These are phyloP conservation scores for Notocelia uddmanniana DNA, from an alignment of 2,888 invertebrate species.

Conservation along the genomic window DNA sequence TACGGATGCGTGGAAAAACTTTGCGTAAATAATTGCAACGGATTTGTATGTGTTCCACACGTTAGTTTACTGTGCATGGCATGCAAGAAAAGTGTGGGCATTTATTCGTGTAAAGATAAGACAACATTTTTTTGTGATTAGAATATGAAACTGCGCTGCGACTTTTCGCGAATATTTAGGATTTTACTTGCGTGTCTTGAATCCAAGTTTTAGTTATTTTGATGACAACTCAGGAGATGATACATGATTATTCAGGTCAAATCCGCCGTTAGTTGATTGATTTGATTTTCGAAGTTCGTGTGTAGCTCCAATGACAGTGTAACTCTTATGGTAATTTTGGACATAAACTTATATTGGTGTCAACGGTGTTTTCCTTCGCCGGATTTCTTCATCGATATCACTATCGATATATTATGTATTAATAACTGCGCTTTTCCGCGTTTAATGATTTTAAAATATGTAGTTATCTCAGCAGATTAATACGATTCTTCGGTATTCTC, in stretches of 20 bases:
- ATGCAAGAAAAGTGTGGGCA: slow-evolving; percentile 3
- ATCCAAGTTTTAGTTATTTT: neutral
- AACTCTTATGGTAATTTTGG: slow-evolving; percentile 23
- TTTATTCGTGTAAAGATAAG: neutral
- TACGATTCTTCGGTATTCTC: slow-evolving; percentile 14
- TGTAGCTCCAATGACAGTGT: slow-evolving; percentile 21
- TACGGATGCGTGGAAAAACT: slow-evolving; percentile 36
- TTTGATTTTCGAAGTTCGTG: slow-evolving; percentile 5
- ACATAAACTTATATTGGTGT: slow-evolving; percentile 21
- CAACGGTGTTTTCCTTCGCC: slow-evolving; percentile 26
- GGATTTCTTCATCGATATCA: slow-evolving; percentile 26
- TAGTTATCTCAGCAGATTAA: neutral
- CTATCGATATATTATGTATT: neutral
- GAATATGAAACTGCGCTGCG: neutral
- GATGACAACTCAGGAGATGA: neutral
- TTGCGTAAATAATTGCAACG: slow-evolving; percentile 33
- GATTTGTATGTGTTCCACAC: slow-evolving; percentile 18
- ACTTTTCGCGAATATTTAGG: neutral
- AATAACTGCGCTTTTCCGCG: slow-evolving; percentile 4
- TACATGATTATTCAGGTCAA: neutral
- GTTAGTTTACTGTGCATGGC: slow-evolving; percentile 5
- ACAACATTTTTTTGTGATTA: neutral
- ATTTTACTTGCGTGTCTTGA: neutral
- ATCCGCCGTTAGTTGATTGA: slow-evolving; percentile 21
- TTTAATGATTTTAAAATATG: slow-evolving; percentile 5